Evolutionary conservation across 2,888 invertebrate species (phyloP).

Genomic region (Pyrochroa serraticornis): DNA sequence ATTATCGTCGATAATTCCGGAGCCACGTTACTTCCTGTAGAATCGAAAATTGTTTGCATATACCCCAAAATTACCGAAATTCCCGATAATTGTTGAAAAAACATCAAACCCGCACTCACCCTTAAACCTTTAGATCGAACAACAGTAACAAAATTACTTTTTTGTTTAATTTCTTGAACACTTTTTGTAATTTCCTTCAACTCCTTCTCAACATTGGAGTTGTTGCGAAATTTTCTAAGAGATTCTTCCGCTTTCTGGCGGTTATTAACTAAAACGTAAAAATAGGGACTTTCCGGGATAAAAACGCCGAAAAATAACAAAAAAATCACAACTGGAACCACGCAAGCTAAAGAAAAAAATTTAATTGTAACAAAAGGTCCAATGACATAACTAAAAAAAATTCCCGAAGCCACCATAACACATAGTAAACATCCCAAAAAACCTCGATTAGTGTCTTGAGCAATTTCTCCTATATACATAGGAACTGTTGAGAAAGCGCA

Average conservation of each 20-base stretch:
- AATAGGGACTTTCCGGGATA: slow-evolving; percentile 11
- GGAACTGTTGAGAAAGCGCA: slow-evolving; percentile 75
- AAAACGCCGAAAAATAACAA: slow-evolving; percentile 1
- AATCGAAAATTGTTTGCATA: slow-evolving; percentile 72
- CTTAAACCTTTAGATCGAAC: slow-evolving; percentile 62
- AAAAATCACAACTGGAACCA: neutral
- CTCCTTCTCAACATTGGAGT: slow-evolving; percentile 1
- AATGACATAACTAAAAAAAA: neutral
- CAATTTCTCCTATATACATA: slow-evolving; percentile 86
- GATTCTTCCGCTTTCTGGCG: neutral
- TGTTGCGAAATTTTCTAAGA: neutral
- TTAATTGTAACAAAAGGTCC: slow-evolving; percentile 2
- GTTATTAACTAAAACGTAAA: neutral
- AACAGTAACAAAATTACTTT: slow-evolving; percentile 10
- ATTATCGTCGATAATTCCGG: slow-evolving; percentile 74
- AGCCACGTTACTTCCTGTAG: slow-evolving; percentile 70
- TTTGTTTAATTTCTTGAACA: slow-evolving; percentile 1
- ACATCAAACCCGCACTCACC: slow-evolving; percentile 76
- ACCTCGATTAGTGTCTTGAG: slow-evolving; percentile 68
- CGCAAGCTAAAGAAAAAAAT: neutral
- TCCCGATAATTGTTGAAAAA: slow-evolving; percentile 81
- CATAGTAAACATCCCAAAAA: slow-evolving; percentile 2
- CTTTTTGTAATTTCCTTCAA: neutral
- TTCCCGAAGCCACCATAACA: neutral
- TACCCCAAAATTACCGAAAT: slow-evolving; percentile 82